Percentiles rank a stretch among this genome's conserved stretches.
Evolutionary conservation across 2,113 vertebrate genomes (phyloP).

Genomic region (Caranx melampygus): DNA sequence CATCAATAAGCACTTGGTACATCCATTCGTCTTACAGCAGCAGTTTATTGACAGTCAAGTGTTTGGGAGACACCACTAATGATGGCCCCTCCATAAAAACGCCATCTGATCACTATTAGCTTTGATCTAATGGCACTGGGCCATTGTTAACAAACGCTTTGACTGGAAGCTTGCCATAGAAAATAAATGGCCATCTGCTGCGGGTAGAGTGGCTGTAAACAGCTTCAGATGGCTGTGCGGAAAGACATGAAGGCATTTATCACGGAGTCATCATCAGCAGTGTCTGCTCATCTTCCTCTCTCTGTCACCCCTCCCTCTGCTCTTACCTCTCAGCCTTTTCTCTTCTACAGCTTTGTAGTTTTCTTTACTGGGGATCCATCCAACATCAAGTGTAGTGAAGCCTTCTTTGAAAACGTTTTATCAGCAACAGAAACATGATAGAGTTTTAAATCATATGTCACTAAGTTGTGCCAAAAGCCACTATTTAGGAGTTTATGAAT

Average conservation of each 20-base stretch:
- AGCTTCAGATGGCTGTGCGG: constrained; percentile 43
- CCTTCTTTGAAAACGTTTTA: no score
- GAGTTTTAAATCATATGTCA: no score
- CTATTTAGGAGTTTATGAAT: no score
- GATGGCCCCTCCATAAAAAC: constrained; percentile 47
- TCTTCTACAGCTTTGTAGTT: neutral
- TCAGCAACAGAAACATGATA: no score
- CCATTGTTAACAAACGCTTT: constrained; percentile 45
- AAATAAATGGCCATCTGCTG: constrained; percentile 59
- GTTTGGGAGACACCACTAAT: constrained; percentile 38
- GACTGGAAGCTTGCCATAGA: constrained; percentile 35
- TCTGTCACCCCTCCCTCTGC: neutral
- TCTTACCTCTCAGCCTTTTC: neutral
- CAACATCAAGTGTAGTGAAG: no score
- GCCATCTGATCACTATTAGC: constrained; percentile 52
- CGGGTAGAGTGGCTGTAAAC: constrained; percentile 53
- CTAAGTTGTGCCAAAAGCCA: no score
- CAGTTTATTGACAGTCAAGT: constrained; percentile 37
- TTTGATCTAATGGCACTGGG: constrained; percentile 44
- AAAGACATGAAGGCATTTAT: constrained; percentile 31
- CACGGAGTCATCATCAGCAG: constrained; percentile 32
- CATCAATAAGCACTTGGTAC: constrained; percentile 32
- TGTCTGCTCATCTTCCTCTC: constrained; percentile 5
- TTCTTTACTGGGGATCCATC: neutral
- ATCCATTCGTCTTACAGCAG: constrained; percentile 29